These are phyloP conservation scores for Rosalia funebris DNA, from an alignment of 2,888 invertebrate species.

Conservation along the genomic window DNA sequence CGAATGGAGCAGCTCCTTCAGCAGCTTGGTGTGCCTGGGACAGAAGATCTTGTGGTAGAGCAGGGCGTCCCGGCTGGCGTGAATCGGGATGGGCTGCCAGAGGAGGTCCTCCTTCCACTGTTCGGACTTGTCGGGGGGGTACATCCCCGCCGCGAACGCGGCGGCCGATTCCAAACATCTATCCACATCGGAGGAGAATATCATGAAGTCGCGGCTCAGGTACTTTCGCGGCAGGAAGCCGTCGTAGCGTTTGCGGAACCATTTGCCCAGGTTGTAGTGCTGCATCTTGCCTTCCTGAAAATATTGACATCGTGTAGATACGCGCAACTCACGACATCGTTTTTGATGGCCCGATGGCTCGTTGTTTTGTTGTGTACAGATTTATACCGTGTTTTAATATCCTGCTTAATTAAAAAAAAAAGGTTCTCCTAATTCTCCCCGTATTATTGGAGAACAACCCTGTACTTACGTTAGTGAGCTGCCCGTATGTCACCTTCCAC, in stretches of 20 bases:
- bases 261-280: constrained; percentile 78
- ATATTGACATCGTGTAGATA: too few species aligned
- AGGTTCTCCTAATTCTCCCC: too few species aligned
- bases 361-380: too few species aligned
- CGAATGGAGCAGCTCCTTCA: neutral
- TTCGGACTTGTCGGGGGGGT: constrained; percentile 68
- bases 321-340: too few species aligned
- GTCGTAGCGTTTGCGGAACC: constrained; percentile 77
- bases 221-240: constrained; percentile 69
- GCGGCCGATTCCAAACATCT: constrained; percentile 89
- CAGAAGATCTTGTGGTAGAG: neutral
- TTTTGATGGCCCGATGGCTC: too few species aligned
- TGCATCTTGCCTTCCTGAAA: constrained; percentile 69
- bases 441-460: too few species aligned
- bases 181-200: constrained; percentile 86
- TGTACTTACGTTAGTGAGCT: constrained; percentile 6
- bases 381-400: too few species aligned
- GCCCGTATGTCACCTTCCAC: neutral
- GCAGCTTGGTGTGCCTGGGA: constrained; percentile 1
- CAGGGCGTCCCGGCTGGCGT: constrained; percentile 62
- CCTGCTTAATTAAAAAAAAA: too few species aligned
- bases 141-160: constrained; percentile 80
- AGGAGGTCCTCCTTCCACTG: constrained; percentile 29
- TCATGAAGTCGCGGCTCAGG: constrained; percentile 67
- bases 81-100: constrained; percentile 81